Conservation (phyloP, 2,888 invertebrate species). For the Silvanus unidentatus region DNA sequence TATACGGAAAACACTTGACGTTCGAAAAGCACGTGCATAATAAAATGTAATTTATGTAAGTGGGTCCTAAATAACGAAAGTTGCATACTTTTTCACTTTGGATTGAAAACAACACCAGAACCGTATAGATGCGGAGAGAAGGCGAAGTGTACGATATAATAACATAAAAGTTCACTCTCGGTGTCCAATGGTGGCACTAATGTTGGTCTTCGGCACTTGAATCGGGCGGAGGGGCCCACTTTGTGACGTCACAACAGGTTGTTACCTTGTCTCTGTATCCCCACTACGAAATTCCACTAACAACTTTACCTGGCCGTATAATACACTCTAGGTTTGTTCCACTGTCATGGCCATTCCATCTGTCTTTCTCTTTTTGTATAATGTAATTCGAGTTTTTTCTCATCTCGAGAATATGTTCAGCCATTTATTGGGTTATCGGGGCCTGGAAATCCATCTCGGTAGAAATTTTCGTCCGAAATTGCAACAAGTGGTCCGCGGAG, state of each 20-base stretch:
- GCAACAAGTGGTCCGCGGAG: no score
- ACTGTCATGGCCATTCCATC: constrained; percentile 46
- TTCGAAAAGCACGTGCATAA: constrained; percentile 14
- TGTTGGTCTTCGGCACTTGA: constrained; percentile 12
- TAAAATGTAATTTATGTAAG: constrained; percentile 36
- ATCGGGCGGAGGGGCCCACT: constrained; percentile 32
- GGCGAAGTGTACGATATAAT: not conserved
- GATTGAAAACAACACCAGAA: not conserved
- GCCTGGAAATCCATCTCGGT: no score
- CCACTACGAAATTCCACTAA: constrained; percentile 32
- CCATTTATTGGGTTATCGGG: no score
- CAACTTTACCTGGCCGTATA: constrained; percentile 38
- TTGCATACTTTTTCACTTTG: constrained; percentile 20
- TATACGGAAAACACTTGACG: not conserved
- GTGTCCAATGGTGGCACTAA: constrained; percentile 23
- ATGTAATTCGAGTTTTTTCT: constrained; percentile 11
- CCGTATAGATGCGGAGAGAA: no score
- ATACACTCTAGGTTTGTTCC: constrained; percentile 28
- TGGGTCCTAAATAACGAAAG: constrained; percentile 36
- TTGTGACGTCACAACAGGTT: constrained; percentile 47
- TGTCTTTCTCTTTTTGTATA: constrained; percentile 15
- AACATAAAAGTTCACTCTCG: constrained; percentile 16
- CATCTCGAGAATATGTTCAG: no score
- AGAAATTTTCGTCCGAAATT: no score
- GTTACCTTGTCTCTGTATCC: constrained; percentile 40